A percentile compares a stretch with the other conserved stretches of the same genome.
Evolutionary conservation across 1,140 invertebrate genomes (phyloP).

Genomic region (Lepidostoma basale): DNA sequence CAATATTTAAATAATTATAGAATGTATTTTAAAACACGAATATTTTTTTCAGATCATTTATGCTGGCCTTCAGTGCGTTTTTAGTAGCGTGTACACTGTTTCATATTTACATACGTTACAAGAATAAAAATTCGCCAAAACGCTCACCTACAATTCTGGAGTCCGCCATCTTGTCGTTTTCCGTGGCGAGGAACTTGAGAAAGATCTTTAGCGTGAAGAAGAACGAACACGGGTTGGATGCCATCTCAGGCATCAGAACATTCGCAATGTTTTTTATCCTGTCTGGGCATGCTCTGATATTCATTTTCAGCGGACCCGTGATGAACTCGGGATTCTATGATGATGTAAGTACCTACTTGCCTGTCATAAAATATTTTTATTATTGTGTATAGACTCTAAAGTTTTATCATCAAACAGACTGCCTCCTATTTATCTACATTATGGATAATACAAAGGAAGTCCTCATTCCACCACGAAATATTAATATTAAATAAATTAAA

Average conservation of each 20-base stretch:
- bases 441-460: no score
- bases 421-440: no score
- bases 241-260: conserved; percentile 69
- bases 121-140: conserved; percentile 15
- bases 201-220: conserved; percentile 67
- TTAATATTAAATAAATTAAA: no score
- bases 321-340: conserved; percentile 67
- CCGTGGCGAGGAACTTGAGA: conserved; percentile 63
- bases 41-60: conserved; percentile 29
- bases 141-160: background rate
- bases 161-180: conserved; percentile 64
- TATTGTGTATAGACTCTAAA: no score
- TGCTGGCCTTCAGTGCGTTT: conserved; percentile 48
- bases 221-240: conserved; percentile 65
- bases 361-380: no score
- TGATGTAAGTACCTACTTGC: no score
- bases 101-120: conserved; percentile 49
- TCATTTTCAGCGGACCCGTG: conserved; percentile 68
- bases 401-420: no score
- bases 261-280: conserved; percentile 70
- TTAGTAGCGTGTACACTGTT: conserved; percentile 53
- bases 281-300: conserved; percentile 67
- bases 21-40: no score
- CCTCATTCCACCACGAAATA: no score
- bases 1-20: no score